Base-by-base conservation (phyloP, 2,888 invertebrate genomes). In the Drosophila meridiana region DNA sequence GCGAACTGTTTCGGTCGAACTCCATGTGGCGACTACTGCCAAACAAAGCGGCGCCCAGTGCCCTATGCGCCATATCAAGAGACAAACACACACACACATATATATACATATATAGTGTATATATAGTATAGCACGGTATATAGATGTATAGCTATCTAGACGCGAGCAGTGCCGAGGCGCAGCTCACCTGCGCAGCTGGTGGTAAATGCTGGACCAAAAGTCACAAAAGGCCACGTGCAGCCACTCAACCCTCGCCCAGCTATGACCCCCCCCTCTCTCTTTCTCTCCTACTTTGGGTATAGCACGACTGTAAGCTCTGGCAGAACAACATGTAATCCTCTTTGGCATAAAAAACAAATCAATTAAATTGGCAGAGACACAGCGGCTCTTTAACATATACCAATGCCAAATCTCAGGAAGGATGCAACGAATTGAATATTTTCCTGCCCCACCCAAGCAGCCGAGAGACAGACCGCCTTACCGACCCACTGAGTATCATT, bases 341-440 rank as follows among this genome's bases (percentile, higher is more conserved):
- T 89, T 89, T 91, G 92, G 91, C 90, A 92, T 92, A 92, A 92
- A 92, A 92, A 92, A 91, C 92, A 92, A 93, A 92, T 92, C 92
- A 93, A 93, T 92, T 92, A 92, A 87, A 87, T 89, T 82, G 90
- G 78, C 83, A 69, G 59, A 56, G 26, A 40, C 56, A 40, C 56
- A 67, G 55, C 14, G 50, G 36, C 71, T 71, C 74, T 60, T 79
- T 80, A 72, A 70, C 82, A 80, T 75, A 78, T 75, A 78, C 78
- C 73, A 70, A 42, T 42, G 62, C 34, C 80, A 78, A 80, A 76
- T 83, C 86, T 59, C 64, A 91, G 92, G 91, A 92, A 92, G 91
- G 90, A 92, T 91, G 87, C 86, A 72, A 90, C 90, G 91, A 91
- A 92, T 90, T 78, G 88, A 91, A 91, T 87, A 90, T 88, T 86